phyloP scores from a whole-genome alignment of 2,888 invertebrate species.

The Acrobasis repandana region DNA sequence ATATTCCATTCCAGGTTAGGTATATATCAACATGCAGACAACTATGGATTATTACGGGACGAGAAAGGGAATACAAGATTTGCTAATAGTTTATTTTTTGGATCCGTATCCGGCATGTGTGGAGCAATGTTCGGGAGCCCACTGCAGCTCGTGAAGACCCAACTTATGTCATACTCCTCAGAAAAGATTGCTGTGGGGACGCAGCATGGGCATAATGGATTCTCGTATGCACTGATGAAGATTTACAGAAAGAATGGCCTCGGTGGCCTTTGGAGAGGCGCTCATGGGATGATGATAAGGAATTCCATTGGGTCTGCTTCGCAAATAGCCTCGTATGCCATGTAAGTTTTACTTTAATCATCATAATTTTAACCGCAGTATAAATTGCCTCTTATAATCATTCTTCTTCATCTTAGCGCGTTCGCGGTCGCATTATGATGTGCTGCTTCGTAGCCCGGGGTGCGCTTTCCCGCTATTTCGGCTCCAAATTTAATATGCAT shows the following conservation, averaged over 20 bases:
- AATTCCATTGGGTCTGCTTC: constrained; percentile 92
- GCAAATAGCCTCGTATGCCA: constrained; percentile 90
- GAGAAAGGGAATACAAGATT: constrained; percentile 87
- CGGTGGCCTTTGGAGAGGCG: constrained; percentile 87
- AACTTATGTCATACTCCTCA: constrained; percentile 90
- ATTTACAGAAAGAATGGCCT: constrained; percentile 84
- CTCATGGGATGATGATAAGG: constrained; percentile 88
- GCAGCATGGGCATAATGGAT: constrained; percentile 90
- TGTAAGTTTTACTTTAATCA: constrained; percentile 55
- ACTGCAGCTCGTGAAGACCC: constrained; percentile 94
- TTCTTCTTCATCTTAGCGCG: too few species aligned
- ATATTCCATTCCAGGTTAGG: constrained; percentile 85
- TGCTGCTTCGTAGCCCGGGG: too few species aligned
- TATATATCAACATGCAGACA: constrained; percentile 88
- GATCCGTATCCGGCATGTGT: constrained; percentile 89
- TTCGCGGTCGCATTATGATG: too few species aligned
- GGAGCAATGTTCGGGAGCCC: constrained; percentile 93
- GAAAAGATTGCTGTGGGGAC: constrained; percentile 93
- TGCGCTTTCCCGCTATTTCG: too few species aligned
- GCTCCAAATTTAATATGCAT: too few species aligned
- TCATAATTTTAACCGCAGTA: too few species aligned
- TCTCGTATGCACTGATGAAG: constrained; percentile 84
- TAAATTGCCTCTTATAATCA: too few species aligned
- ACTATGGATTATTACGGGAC: constrained; percentile 84
- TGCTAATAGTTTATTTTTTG: constrained; percentile 86